phyloP scores from a whole-genome alignment of 2,888 invertebrate species.

The Macrostomum cliftonense region DNA sequence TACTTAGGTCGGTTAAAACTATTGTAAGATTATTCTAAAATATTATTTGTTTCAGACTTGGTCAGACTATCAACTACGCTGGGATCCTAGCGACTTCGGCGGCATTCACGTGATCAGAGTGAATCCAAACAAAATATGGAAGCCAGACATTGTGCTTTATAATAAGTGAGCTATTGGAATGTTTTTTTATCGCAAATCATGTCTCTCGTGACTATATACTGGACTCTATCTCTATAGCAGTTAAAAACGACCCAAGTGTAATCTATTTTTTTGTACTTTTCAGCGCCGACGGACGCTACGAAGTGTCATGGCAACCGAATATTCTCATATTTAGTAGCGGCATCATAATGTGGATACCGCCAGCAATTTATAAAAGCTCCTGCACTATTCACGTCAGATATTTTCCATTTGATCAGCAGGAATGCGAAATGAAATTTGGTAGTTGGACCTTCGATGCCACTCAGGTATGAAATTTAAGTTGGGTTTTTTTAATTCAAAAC shows the following conservation, averaged over 20 bases:
- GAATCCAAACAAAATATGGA: constrained; percentile 20
- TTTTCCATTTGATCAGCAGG: constrained; percentile 97
- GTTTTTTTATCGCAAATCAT: too few species aligned
- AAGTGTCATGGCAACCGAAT: constrained; percentile 95
- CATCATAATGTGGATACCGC: constrained; percentile 88
- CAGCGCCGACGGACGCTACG: constrained; percentile 98
- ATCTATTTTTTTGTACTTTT: too few species aligned
- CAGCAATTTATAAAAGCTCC: constrained; percentile 95
- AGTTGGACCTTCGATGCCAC: constrained; percentile 13
- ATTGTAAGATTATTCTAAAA: too few species aligned
- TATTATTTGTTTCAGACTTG: constrained; percentile 50
- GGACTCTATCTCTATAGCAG: too few species aligned
- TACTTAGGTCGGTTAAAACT: too few species aligned
- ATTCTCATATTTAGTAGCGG: constrained; percentile 91
- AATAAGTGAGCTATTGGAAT: constrained; percentile 26
- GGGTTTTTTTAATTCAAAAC: too few species aligned
- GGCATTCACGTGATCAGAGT: constrained; percentile 39
- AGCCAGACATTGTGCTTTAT: constrained; percentile 31
- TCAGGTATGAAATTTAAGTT: not conserved
- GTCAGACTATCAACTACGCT: constrained; percentile 86
- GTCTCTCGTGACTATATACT: too few species aligned
- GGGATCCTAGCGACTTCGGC: constrained; percentile 94
- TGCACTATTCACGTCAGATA: constrained; percentile 97
- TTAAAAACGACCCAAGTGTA: too few species aligned
- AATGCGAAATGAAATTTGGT: constrained; percentile 97